Evolutionary conservation across 2,797 vertebrate genomes (phyloP).

Genomic region (Allobates femoralis): DNA sequence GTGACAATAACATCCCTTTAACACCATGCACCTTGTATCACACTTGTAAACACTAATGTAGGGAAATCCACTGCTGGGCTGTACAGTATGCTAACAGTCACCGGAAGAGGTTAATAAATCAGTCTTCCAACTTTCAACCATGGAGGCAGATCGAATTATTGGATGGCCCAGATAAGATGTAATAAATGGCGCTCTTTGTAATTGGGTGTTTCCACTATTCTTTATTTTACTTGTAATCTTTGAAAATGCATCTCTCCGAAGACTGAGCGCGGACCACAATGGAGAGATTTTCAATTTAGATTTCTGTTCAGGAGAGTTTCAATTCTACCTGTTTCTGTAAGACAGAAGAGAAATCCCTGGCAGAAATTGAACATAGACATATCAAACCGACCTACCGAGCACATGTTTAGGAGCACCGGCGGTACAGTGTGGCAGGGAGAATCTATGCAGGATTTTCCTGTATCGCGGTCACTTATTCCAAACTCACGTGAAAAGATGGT

Average conservation of each 20-base stretch:
- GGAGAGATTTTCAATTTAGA: constrained; percentile 64
- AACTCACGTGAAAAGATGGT: too few species aligned
- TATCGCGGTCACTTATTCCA: background rate
- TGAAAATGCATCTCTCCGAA: constrained; percentile 56
- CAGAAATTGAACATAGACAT: constrained; percentile 20
- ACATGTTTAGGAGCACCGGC: constrained; percentile 25
- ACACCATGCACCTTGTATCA: constrained; percentile 2
- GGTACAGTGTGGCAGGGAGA: background rate
- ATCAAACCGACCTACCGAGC: background rate
- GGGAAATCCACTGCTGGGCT: background rate
- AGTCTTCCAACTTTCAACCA: constrained; percentile 36
- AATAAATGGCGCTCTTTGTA: constrained; percentile 60
- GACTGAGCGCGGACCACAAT: constrained; percentile 51
- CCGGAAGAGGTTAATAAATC: constrained; percentile 46
- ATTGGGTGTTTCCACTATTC: constrained; percentile 60
- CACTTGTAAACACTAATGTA: constrained; percentile 13
- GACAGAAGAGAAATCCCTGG: constrained; percentile 43
- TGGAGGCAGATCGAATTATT: constrained; percentile 57
- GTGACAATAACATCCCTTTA: constrained; percentile 16
- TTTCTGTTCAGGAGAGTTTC: constrained; percentile 55
- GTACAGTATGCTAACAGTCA: background rate
- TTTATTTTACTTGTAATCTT: constrained; percentile 63
- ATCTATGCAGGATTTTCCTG: background rate
- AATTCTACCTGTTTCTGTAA: constrained; percentile 35
- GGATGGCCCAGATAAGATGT: constrained; percentile 56